A percentile compares a stretch with the other conserved stretches of the same genome.
Evolutionary conservation across 2,113 vertebrate genomes (phyloP).

Genomic region (Beaufortia kweichowensis): DNA sequence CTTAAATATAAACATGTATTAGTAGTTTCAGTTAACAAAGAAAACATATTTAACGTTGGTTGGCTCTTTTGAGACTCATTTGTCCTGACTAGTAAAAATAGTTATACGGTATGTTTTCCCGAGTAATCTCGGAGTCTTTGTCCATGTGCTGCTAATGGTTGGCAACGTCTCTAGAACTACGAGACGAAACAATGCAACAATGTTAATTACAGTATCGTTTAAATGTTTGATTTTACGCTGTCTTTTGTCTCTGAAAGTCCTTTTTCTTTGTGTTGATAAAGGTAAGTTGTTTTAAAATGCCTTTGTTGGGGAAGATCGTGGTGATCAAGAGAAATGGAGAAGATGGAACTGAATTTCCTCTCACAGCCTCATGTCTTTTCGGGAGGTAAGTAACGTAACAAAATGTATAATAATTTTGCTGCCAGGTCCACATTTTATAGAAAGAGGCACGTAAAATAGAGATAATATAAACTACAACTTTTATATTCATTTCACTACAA

Average conservation of each 20-base stretch:
- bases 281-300: slow-evolving; percentile 73
- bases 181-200: too few species aligned
- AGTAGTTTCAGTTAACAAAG: background rate
- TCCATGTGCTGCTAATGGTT: background rate
- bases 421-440: too few species aligned
- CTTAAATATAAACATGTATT: too few species aligned
- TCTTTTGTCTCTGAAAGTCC: too few species aligned
- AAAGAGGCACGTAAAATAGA: too few species aligned
- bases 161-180: too few species aligned
- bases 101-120: background rate
- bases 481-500: too few species aligned
- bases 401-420: background rate
- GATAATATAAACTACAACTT: too few species aligned
- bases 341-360: slow-evolving; percentile 83
- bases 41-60: background rate
- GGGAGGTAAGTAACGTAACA: slow-evolving; percentile 80
- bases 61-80: too few species aligned
- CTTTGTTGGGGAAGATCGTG: slow-evolving; percentile 79
- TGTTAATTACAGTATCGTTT: too few species aligned
- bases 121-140: background rate
- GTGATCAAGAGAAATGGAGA: slow-evolving; percentile 82
- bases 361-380: slow-evolving; percentile 83
- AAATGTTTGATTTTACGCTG: too few species aligned
- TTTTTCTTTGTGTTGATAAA: slow-evolving; percentile 19
- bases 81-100: background rate